Conservation (phyloP, 2,113 vertebrate species). For the Corvus cornix region DNA sequence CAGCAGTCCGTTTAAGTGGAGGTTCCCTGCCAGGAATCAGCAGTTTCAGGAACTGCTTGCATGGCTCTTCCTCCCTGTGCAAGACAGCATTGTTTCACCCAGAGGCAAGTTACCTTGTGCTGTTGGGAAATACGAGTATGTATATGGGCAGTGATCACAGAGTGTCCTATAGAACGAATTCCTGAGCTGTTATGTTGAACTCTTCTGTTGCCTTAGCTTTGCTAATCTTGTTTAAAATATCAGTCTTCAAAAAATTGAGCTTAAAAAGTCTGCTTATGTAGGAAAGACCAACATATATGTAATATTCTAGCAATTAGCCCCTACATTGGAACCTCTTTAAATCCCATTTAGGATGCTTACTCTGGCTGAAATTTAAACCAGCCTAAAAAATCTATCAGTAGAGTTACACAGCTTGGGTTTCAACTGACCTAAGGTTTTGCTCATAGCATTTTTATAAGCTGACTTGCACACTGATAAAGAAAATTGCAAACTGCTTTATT, state of each 20-base stretch:
- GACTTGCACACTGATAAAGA: background rate
- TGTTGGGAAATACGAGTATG: background rate
- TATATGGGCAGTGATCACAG: background rate
- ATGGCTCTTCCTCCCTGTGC: background rate
- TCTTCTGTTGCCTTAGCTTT: background rate
- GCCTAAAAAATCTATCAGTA: background rate
- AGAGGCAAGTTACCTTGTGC: background rate
- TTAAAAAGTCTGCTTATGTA: background rate
- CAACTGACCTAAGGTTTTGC: background rate
- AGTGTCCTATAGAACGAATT: background rate
- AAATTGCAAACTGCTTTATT: background rate
- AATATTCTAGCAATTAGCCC: background rate
- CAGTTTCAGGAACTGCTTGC: background rate
- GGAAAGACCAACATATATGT: background rate
- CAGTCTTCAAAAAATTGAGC: background rate
- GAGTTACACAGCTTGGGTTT: background rate
- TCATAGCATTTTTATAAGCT: background rate
- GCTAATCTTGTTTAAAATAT: background rate
- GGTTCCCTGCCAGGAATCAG: background rate
- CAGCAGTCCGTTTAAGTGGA: background rate
- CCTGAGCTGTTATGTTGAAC: background rate
- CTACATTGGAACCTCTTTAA: background rate
- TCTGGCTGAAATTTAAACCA: background rate
- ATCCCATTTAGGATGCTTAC: background rate
- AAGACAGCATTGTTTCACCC: background rate